phyloP scores from a whole-genome alignment of 2,888 invertebrate species.

The Epinotia bilunana region DNA sequence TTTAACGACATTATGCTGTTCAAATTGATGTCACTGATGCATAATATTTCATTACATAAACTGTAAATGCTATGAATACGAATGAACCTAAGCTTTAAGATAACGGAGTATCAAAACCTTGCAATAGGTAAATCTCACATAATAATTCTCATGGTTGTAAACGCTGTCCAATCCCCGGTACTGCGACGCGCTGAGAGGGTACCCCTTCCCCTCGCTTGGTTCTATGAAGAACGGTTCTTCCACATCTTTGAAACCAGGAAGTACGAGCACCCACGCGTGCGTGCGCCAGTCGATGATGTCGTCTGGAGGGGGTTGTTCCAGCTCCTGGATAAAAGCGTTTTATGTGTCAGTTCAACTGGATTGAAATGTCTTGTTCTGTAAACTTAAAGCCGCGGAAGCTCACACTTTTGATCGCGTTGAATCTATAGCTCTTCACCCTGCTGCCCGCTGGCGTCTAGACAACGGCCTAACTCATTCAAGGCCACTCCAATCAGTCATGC shows the following conservation, averaged over 20 bases:
- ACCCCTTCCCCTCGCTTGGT: slow-evolving; percentile 89
- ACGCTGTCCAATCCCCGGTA: slow-evolving; percentile 92
- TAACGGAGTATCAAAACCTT: neutral
- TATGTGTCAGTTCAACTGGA: no score
- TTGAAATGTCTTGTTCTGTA: no score
- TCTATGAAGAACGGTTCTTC: slow-evolving; percentile 91
- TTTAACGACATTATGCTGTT: no score
- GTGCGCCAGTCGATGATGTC: slow-evolving; percentile 87
- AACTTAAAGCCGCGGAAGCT: no score
- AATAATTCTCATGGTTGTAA: slow-evolving; percentile 95
- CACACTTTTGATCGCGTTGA: no score
- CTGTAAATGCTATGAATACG: neutral
- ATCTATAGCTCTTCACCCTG: no score
- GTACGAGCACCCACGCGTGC: slow-evolving; percentile 93
- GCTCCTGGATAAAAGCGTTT: slow-evolving; percentile 71
- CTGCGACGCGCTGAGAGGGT: slow-evolving; percentile 82
- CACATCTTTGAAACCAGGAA: slow-evolving; percentile 84
- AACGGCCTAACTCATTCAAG: no score
- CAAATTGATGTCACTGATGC: no score
- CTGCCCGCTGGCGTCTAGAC: no score
- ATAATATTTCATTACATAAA: no score
- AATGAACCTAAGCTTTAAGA: neutral
- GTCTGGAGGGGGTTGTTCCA: slow-evolving; percentile 87
- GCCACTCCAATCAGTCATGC: no score
- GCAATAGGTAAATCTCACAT: slow-evolving; percentile 76